Percentiles rank a stretch among this genome's conserved stretches.
These are phyloP conservation scores for Chrysocyon brachyurus DNA, from an alignment of 2,797 vertebrate genomes.

Conservation along the genomic window DNA sequence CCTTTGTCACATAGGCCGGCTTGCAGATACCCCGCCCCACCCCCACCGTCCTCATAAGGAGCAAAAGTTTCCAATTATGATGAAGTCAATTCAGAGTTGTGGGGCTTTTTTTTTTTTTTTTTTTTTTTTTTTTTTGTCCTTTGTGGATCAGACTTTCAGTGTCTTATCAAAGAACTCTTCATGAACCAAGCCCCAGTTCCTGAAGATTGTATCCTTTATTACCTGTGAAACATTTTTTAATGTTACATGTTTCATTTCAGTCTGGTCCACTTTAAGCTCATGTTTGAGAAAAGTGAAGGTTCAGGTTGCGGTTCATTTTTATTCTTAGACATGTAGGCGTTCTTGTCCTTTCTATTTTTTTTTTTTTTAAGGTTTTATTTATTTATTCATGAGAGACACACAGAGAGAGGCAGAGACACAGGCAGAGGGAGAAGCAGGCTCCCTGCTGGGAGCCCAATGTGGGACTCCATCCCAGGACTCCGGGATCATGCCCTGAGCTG, in stretches of 20 bases:
- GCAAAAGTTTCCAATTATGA: neutral
- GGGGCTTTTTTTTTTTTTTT: neutral
- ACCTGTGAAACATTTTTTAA: neutral
- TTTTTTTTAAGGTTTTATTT: no score
- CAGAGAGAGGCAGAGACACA: no score
- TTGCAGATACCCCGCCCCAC: neutral
- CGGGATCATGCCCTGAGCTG: no score
- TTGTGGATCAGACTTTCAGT: neutral
- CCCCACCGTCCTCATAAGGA: neutral
- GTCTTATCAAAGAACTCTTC: neutral
- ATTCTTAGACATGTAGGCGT: neutral
- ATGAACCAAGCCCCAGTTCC: neutral
- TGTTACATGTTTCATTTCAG: neutral
- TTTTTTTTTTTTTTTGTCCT: neutral
- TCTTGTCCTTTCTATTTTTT: neutral
- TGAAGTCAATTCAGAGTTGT: neutral
- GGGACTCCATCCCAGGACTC: no score
- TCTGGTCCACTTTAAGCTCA: neutral
- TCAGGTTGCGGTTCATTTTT: neutral
- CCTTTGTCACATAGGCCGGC: neutral
- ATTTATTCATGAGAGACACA: no score
- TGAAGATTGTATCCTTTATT: neutral
- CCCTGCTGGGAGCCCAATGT: no score
- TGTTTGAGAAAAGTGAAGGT: neutral
- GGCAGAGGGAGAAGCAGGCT: no score